Conservation (phyloP, 1,140 invertebrate genomes). For the Drosophila auraria region DNA sequence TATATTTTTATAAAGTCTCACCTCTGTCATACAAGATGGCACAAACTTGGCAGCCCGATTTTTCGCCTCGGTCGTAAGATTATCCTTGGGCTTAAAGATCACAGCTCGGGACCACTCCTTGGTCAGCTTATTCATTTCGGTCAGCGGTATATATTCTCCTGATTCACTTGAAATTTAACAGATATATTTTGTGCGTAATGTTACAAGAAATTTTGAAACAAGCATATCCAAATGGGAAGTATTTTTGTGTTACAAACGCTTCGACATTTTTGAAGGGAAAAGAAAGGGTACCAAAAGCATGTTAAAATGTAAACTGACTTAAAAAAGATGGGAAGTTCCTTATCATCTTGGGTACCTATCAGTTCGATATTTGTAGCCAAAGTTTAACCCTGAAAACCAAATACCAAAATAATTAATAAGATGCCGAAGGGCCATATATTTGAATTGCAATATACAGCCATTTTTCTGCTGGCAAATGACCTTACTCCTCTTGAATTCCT, state of each 20-base stretch:
- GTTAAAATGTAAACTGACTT: too few relatives aligned
- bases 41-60: slow-evolving; percentile 31
- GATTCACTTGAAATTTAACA: slow-evolving; percentile 1
- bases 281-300: not conserved
- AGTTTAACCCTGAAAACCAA: too few relatives aligned
- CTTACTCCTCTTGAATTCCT: too few relatives aligned
- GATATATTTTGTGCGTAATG: not conserved
- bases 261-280: slow-evolving; percentile 18
- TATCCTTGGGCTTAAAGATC: slow-evolving; percentile 42
- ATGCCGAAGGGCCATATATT: too few relatives aligned
- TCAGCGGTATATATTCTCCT: not conserved
- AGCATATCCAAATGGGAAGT: not conserved
- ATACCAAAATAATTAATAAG: too few relatives aligned
- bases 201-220: not conserved
- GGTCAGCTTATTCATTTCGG: slow-evolving; percentile 17
- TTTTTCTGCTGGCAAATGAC: too few relatives aligned
- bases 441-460: too few relatives aligned
- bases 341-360: too few relatives aligned
- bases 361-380: too few relatives aligned
- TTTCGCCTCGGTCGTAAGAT: slow-evolving; percentile 52
- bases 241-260: not conserved
- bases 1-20: slow-evolving; percentile 15
- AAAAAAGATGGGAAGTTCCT: too few relatives aligned
- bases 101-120: slow-evolving; percentile 52
- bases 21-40: slow-evolving; percentile 51